These are phyloP conservation scores for Mustela lutreola DNA, from an alignment of 2,113 vertebrate species.

Conservation along the genomic window DNA sequence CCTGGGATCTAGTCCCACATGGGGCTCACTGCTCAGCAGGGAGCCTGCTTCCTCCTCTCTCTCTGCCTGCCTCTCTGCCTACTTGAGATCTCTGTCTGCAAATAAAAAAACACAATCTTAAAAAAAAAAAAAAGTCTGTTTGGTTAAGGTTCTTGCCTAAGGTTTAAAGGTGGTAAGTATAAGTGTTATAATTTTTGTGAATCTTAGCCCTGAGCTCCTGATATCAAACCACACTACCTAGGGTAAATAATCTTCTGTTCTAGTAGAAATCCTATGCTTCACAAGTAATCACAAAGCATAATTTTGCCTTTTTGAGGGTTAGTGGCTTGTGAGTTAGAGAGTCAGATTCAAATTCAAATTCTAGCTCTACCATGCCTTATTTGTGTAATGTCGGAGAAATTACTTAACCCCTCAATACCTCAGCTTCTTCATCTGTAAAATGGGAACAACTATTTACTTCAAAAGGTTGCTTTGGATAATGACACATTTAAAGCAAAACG, in stretches of 20 bases:
- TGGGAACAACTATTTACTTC: neutral
- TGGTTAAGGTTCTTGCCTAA: conserved; percentile 33
- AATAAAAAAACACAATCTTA: too few relatives aligned
- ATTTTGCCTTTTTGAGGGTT: conserved; percentile 44
- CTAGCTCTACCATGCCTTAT: neutral
- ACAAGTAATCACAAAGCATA: conserved; percentile 9
- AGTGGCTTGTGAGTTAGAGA: neutral
- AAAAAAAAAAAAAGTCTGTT: neutral
- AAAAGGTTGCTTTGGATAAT: conserved; percentile 47
- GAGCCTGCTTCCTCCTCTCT: too few relatives aligned
- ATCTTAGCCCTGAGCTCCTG: conserved; percentile 30
- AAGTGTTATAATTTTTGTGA: conserved; percentile 3
- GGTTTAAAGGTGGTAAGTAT: conserved; percentile 27
- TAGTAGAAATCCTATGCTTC: neutral
- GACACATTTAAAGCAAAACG: conserved; percentile 25
- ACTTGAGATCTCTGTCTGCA: too few relatives aligned
- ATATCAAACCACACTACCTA: neutral
- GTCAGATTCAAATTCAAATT: conserved; percentile 48
- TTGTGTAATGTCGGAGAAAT: conserved; percentile 4
- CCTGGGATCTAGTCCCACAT: too few relatives aligned
- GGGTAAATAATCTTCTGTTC: conserved; percentile 30
- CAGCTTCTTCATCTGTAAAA: conserved; percentile 45
- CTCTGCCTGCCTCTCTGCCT: too few relatives aligned
- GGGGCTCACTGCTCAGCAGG: too few relatives aligned
- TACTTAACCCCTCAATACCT: neutral